These are phyloP conservation scores for Ochotona curzoniae DNA, from an alignment of 2,113 vertebrate genomes.

Conservation along the genomic window DNA sequence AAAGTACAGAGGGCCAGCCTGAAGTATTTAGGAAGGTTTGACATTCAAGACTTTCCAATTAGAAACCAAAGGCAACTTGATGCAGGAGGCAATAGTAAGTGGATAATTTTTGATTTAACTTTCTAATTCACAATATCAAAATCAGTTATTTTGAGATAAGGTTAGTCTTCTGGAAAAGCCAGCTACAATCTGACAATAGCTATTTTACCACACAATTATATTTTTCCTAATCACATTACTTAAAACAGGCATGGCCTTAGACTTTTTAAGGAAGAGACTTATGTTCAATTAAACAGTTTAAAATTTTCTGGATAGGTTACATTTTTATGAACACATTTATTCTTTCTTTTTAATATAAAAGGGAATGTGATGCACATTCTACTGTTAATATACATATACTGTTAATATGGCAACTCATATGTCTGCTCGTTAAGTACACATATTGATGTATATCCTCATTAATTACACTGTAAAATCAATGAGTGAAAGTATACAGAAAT, in stretches of 20 bases:
- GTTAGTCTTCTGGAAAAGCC: not conserved
- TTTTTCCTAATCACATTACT: not conserved
- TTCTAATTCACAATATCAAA: not conserved
- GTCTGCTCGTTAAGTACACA: constrained; percentile 26
- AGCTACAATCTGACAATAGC: not conserved
- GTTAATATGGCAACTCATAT: not conserved
- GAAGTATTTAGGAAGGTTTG: constrained; percentile 31
- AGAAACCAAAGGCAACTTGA: not conserved
- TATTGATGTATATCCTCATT: not conserved
- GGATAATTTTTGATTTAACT: not conserved
- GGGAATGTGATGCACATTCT: not conserved
- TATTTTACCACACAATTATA: not conserved
- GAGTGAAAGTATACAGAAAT: not conserved
- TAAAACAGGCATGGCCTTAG: not conserved
- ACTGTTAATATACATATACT: too few species aligned
- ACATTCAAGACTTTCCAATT: not conserved
- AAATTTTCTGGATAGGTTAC: not conserved
- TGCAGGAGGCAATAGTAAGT: not conserved
- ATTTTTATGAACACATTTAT: not conserved
- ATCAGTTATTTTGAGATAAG: not conserved
- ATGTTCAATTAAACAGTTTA: constrained; percentile 49
- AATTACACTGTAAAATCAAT: constrained; percentile 17
- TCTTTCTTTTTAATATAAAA: constrained; percentile 46
- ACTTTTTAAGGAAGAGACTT: constrained; percentile 31
- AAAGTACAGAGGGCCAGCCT: not conserved